A percentile compares a stretch with the other conserved stretches of the same genome.
phyloP scores from a whole-genome alignment of 2,113 vertebrate species.

The Paramormyrops kingsleyae region DNA sequence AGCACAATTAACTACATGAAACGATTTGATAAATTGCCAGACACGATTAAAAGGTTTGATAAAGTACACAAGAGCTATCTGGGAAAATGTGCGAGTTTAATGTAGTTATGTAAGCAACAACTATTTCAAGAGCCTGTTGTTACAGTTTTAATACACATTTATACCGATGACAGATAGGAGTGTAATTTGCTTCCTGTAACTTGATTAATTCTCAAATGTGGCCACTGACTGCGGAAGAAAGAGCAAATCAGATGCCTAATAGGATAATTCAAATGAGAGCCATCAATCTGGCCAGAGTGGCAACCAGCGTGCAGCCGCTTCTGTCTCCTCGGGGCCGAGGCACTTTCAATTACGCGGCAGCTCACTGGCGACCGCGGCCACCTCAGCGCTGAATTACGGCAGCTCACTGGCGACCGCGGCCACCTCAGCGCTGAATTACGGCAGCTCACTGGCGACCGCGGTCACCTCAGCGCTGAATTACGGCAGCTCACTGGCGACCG shows the following conservation, averaged over 20 bases:
- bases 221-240: background rate
- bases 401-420: background rate
- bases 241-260: slow-evolving; percentile 2
- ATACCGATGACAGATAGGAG: background rate
- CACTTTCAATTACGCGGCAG: background rate
- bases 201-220: background rate
- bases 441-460: background rate
- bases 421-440: background rate
- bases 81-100: background rate
- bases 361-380: background rate
- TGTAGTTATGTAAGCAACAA: background rate
- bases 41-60: background rate
- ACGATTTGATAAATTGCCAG: background rate
- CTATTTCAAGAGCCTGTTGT: background rate
- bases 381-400: background rate
- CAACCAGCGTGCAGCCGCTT: background rate
- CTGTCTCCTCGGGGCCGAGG: background rate
- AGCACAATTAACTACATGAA: background rate
- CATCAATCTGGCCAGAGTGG: background rate
- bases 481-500: background rate
- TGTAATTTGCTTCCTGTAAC: background rate
- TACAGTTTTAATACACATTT: background rate
- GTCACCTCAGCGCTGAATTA: background rate
- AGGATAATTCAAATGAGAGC: background rate
- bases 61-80: background rate